Conservation (phyloP, 2,113 vertebrate genomes). For the Pan paniscus region DNA sequence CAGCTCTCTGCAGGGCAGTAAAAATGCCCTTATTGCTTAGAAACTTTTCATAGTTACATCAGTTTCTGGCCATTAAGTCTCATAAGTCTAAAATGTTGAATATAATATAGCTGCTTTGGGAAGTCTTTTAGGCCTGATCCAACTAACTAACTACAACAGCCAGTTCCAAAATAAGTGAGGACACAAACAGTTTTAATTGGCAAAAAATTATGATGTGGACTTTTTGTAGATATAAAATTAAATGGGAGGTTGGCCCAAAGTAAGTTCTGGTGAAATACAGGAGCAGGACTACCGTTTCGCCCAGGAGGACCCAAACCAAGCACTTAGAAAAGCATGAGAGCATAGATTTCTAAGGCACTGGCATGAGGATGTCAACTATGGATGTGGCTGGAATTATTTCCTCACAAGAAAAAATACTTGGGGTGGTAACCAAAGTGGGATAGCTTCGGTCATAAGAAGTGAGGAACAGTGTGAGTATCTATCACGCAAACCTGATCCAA, state of each 20-base stretch:
- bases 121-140: slow-evolving; percentile 38
- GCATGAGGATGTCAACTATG: fast-evolving
- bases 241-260: background rate
- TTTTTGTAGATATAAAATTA: background rate
- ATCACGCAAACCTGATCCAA: background rate
- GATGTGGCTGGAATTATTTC: background rate
- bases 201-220: background rate
- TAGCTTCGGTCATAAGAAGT: background rate
- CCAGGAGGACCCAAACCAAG: background rate
- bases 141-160: background rate
- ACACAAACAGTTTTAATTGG: background rate
- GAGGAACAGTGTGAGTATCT: background rate
- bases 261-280: background rate
- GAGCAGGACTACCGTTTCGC: background rate
- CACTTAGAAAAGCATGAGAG: fast-evolving
- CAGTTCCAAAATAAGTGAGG: slow-evolving; percentile 24
- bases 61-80: slow-evolving; percentile 54
- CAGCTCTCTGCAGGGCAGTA: background rate
- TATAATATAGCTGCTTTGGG: slow-evolving; percentile 6
- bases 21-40: slow-evolving; percentile 40
- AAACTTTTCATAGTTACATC: slow-evolving; percentile 30
- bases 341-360: background rate
- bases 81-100: slow-evolving; percentile 27
- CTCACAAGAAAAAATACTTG: background rate
- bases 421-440: background rate